Evolutionary conservation across 2,888 invertebrate genomes (phyloP).

Genomic region (Ischnus inquisitorius): DNA sequence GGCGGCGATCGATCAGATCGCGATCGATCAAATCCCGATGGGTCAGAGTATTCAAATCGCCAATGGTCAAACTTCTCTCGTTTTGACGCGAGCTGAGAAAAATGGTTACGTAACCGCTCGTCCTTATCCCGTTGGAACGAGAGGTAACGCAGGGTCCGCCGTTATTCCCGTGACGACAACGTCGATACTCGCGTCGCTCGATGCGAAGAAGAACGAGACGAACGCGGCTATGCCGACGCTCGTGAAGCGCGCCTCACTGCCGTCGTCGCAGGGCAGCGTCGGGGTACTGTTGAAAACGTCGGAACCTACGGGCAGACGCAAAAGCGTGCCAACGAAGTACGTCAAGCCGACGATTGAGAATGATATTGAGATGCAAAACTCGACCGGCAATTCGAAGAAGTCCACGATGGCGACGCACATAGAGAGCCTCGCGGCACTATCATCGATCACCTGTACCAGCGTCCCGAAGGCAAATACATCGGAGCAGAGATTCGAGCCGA

Average conservation of each 20-base stretch:
- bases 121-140: conserved; percentile 29
- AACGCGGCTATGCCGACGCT: not conserved
- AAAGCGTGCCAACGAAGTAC: conserved; percentile 67
- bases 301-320: conserved; percentile 61
- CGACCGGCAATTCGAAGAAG: conserved; percentile 42
- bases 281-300: conserved; percentile 36
- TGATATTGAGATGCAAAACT: conserved; percentile 22
- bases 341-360: conserved; percentile 38
- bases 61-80: conserved; percentile 35
- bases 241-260: conserved; percentile 29
- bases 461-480: not conserved
- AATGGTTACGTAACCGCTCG: conserved; percentile 47
- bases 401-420: conserved; percentile 70
- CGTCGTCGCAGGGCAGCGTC: conserved; percentile 30
- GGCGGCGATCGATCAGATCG: not conserved
- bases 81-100: conserved; percentile 43
- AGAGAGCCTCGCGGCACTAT: conserved; percentile 49
- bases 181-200: conserved; percentile 23
- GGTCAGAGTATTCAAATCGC: conserved; percentile 18
- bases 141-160: not conserved
- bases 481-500: conserved; percentile 36
- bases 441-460: conserved; percentile 27
- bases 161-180: not conserved
- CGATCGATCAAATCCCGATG: conserved; percentile 12
- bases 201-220: conserved; percentile 14